These are phyloP conservation scores for Podabrus alpinus DNA, from an alignment of 2,888 invertebrate genomes.

Conservation along the genomic window DNA sequence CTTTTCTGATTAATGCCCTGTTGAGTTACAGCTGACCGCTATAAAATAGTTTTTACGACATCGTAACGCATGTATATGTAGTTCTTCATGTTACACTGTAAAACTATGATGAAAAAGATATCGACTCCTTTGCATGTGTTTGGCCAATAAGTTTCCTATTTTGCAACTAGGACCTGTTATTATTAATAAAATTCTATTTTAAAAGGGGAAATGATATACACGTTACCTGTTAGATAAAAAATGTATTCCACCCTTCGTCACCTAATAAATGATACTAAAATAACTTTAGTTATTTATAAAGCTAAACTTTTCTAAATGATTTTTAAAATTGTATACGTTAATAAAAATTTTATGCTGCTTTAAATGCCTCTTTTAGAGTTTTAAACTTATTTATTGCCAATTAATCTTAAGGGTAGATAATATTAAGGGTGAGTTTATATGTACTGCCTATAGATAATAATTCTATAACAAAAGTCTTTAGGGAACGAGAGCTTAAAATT, in stretches of 20 bases:
- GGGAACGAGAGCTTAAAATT: neutral
- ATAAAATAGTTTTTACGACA: conserved; percentile 49
- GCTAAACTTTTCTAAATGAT: neutral
- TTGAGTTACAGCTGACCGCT: conserved; percentile 49
- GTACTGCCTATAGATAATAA: neutral
- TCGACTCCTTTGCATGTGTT: conserved; percentile 6
- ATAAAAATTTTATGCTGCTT: neutral
- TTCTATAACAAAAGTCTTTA: neutral
- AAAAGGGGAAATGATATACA: neutral
- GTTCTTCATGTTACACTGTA: conserved; percentile 28
- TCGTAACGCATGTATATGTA: conserved; percentile 46
- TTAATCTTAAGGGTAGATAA: neutral
- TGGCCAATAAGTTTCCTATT: conserved; percentile 15
- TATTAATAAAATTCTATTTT: neutral
- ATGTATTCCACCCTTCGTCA: neutral
- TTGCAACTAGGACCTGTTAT: neutral
- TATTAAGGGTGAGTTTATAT: neutral
- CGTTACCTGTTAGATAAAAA: neutral
- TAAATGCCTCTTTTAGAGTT: neutral
- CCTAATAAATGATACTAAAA: neutral
- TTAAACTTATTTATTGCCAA: neutral
- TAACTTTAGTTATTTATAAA: neutral
- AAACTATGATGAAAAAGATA: conserved; percentile 20
- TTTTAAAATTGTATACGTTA: neutral
- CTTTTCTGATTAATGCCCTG: conserved; percentile 51